phyloP scores from a whole-genome alignment of 2,888 invertebrate species.

The Drosophila borealis region DNA sequence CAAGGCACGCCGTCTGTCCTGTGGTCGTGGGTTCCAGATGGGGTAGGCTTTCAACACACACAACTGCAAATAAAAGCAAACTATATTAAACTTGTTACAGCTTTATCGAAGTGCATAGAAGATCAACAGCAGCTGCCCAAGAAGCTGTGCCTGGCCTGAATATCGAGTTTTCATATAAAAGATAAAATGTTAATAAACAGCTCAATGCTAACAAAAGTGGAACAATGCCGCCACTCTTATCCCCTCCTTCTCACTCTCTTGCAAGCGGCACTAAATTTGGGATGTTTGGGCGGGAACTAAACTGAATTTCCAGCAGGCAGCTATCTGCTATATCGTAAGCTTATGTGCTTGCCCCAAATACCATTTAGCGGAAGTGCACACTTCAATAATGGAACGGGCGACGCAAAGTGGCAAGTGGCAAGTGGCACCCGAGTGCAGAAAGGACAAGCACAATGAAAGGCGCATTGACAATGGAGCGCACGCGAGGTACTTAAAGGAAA shows the following conservation, averaged over 20 bases:
- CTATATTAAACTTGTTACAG: slow-evolving; percentile 26
- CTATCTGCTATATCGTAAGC: slow-evolving; percentile 43
- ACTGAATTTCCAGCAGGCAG: slow-evolving; percentile 2
- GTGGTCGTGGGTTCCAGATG: slow-evolving; percentile 50
- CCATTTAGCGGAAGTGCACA: slow-evolving; percentile 76
- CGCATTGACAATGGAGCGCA: slow-evolving; percentile 47
- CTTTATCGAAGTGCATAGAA: slow-evolving; percentile 44
- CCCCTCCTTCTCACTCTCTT: slow-evolving; percentile 15
- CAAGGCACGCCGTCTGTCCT: slow-evolving; percentile 46
- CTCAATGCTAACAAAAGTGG: slow-evolving; percentile 28
- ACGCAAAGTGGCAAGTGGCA: slow-evolving; percentile 33
- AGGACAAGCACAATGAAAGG: slow-evolving; percentile 49
- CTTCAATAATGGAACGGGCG: slow-evolving; percentile 68
- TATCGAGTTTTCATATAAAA: not conserved
- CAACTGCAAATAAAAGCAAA: not conserved
- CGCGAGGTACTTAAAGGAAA: slow-evolving; percentile 35
- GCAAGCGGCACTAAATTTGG: slow-evolving; percentile 61
- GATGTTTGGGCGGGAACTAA: not conserved
- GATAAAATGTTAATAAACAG: slow-evolving; percentile 38
- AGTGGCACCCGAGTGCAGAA: slow-evolving; percentile 43
- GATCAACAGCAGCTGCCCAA: slow-evolving; percentile 7
- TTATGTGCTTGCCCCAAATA: slow-evolving; percentile 76
- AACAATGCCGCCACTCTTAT: slow-evolving; percentile 23
- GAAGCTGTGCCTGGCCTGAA: slow-evolving; percentile 32
- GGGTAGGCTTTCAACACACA: slow-evolving; percentile 33